phyloP scores from a whole-genome alignment of 2,797 vertebrate species.

The Rhincodon typus region DNA sequence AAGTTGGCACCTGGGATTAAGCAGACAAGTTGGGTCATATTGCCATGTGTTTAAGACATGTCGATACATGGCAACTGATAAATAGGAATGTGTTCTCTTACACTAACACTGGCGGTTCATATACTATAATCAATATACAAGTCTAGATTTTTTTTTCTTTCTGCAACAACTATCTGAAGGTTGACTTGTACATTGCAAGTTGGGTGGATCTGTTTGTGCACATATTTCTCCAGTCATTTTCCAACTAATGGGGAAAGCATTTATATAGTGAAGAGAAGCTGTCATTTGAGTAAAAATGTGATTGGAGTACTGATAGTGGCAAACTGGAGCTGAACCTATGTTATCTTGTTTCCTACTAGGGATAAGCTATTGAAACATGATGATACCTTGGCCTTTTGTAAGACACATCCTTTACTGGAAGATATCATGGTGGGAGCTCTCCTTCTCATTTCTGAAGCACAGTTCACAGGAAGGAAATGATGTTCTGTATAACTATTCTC shows the following conservation, averaged over 20 bases:
- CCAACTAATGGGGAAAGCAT: not conserved
- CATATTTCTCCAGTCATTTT: not conserved
- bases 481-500: constrained; percentile 60
- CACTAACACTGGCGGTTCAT: no score
- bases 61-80: no score
- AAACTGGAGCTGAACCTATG: not conserved
- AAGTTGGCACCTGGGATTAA: no score
- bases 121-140: no score
- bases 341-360: not conserved
- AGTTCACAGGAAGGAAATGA: constrained; percentile 70
- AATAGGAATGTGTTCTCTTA: no score
- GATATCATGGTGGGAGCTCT: constrained; percentile 73
- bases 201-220: not conserved
- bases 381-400: constrained; percentile 84
- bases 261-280: not conserved
- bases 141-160: no score
- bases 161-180: no score
- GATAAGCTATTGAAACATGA: not conserved
- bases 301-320: not conserved
- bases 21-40: no score
- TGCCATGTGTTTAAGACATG: no score
- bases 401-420: constrained; percentile 75
- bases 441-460: constrained; percentile 72
- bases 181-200: no score
- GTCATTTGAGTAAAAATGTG: not conserved